Base-by-base conservation (phyloP, 2,888 invertebrate species). In the Tromatobia lineatoria region DNA sequence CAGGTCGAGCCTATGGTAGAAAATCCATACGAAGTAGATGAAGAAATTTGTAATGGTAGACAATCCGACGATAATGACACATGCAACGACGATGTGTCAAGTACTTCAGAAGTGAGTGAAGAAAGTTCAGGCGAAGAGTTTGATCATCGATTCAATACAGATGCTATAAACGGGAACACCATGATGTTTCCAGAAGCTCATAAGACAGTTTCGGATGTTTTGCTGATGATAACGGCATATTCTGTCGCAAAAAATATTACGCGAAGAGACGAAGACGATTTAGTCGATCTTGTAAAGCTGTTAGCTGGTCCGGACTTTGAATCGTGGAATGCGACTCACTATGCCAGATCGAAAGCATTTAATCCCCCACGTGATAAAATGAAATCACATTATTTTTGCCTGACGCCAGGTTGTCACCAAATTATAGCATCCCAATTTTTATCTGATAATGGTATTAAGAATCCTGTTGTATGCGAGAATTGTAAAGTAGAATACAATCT, bases 261-360 rank as follows among this genome's bases (percentile, higher is more conserved):
- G 18, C 59, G 42, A 34, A 59, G n/a, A 50, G 47, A 70, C 50
- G 69, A 71, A 57, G 79, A 79, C n/a, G 61, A 79, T 47, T 71
- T 79, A n/a, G 25, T 79, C 6, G 59, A 79, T 57, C 59, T 79
- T 10, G 47, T 78, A 15, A 78, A 70, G 52, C 18, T 59, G 38
- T 18, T 77, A 25, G 82, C 82, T 34, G 82, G 82, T 6, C 74
- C 78, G 10, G 52, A 78, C 18, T 82, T 82, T 54, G 34, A 73
- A 45, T 54, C n/a, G n/a, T 78, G 77, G 77, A 66, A 42, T n/a
- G 73, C 54, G 23, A n/a, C n/a, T n/a, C n/a, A n/a, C n/a, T n/a
- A n/a, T n/a, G n/a, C n/a, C n/a, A n/a, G n/a, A n/a, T n/a, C n/a
- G n/a, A n/a, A n/a, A n/a, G n/a, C n/a, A n/a, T n/a, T n/a, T n/a